Conservation (phyloP, 2,888 invertebrate genomes). For the Amphipyra berbera region DNA sequence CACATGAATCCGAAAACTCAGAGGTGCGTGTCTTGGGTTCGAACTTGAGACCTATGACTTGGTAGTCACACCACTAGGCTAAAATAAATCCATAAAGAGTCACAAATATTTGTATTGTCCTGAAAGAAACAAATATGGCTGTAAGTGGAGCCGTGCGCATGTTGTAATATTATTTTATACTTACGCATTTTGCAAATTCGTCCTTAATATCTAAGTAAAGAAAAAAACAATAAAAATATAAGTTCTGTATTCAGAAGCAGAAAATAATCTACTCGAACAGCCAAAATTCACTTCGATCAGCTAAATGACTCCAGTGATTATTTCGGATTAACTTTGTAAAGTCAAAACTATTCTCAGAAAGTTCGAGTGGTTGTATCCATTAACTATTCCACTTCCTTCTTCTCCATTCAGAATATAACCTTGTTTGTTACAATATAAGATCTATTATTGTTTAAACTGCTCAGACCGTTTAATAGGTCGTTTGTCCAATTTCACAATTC, state of each 20-base stretch:
- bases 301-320: conserved; percentile 4
- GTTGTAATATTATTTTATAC: no score
- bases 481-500: conserved; percentile 61
- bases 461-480: conserved; percentile 47
- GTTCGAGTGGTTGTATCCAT: conserved; percentile 5
- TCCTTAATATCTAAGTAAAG: no score
- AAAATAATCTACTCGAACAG: not conserved
- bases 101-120: no score
- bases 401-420: conserved; percentile 25
- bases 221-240: no score
- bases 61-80: no score
- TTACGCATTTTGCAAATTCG: no score
- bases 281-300: not conserved
- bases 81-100: no score
- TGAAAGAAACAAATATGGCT: no score
- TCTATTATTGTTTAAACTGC: conserved; percentile 30
- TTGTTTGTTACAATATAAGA: conserved; percentile 26
- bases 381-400: conserved; percentile 22
- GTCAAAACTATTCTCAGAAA: conserved; percentile 18
- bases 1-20: no score
- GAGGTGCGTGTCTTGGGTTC: no score
- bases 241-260: not conserved
- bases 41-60: no score
- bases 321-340: conserved; percentile 10
- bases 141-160: no score